Conservation (phyloP, 2,888 invertebrate genomes). For the Phortica okadai region DNA sequence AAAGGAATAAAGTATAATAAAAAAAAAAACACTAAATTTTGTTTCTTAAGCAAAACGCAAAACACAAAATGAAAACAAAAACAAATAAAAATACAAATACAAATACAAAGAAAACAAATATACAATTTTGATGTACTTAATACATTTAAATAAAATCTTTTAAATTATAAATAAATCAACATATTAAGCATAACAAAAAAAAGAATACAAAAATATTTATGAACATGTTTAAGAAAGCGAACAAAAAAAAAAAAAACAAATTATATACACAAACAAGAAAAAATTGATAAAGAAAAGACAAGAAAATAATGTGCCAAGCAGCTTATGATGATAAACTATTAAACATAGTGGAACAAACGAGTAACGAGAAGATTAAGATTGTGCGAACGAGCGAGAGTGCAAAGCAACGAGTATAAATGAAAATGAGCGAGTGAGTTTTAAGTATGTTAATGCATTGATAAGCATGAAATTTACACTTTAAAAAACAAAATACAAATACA, state of each 20-base stretch:
- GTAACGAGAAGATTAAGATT: background rate
- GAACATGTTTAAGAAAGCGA: background rate
- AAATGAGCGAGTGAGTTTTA: too few relatives aligned
- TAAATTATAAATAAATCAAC: too few relatives aligned
- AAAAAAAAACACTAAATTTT: background rate
- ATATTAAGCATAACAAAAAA: background rate
- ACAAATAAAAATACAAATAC: background rate
- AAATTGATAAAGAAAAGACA: constrained; percentile 2
- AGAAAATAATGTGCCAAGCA: background rate
- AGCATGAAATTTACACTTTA: background rate
- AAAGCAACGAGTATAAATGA: too few relatives aligned
- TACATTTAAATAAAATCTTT: too few relatives aligned
- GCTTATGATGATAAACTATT: background rate
- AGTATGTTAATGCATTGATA: too few relatives aligned
- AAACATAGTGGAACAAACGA: background rate
- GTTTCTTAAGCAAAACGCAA: too few relatives aligned
- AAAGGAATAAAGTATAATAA: background rate
- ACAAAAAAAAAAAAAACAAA: background rate
- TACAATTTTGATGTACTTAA: too few relatives aligned
- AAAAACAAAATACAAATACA: background rate
- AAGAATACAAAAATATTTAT: constrained; percentile 6
- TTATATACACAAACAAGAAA: constrained; percentile 2
- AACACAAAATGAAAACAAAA: background rate
- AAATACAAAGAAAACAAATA: background rate
- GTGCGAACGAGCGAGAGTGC: too few relatives aligned